Evolutionary conservation across 64 coral and sea anemone species (phyloP).

Genomic region (Montipora foliosa): DNA sequence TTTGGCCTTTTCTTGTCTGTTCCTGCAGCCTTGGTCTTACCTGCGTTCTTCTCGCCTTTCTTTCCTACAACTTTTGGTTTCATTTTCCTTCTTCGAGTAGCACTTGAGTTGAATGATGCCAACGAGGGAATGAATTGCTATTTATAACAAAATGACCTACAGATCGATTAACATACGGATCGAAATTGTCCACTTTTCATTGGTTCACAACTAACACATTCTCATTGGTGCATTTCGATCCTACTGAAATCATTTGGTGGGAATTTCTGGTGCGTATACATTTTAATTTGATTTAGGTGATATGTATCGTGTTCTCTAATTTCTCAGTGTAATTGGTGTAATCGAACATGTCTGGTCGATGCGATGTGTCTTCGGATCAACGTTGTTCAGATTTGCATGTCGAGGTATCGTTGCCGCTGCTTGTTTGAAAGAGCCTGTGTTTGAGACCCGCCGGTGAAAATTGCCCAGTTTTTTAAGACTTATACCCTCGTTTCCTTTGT

Average conservation of each 20-base stretch:
- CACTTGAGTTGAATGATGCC: background rate
- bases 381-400: too few relatives aligned
- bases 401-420: too few relatives aligned
- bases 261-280: background rate
- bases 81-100: background rate
- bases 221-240: background rate
- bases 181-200: background rate
- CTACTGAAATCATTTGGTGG: background rate
- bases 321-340: too few relatives aligned
- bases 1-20: slow-evolving; percentile 17
- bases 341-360: too few relatives aligned
- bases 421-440: too few relatives aligned
- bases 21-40: slow-evolving; percentile 18
- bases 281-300: too few relatives aligned
- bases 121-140: background rate
- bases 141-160: background rate
- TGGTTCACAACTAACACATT: background rate
- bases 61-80: slow-evolving; percentile 25
- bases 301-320: too few relatives aligned
- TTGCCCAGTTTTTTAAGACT: too few relatives aligned
- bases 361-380: too few relatives aligned
- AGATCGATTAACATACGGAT: background rate
- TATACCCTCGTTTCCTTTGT: too few relatives aligned
- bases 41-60: slow-evolving; percentile 45
- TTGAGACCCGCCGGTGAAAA: too few relatives aligned